Evolutionary conservation across 2,888 invertebrate species (phyloP).

Genomic region (Drosophila yooni): DNA sequence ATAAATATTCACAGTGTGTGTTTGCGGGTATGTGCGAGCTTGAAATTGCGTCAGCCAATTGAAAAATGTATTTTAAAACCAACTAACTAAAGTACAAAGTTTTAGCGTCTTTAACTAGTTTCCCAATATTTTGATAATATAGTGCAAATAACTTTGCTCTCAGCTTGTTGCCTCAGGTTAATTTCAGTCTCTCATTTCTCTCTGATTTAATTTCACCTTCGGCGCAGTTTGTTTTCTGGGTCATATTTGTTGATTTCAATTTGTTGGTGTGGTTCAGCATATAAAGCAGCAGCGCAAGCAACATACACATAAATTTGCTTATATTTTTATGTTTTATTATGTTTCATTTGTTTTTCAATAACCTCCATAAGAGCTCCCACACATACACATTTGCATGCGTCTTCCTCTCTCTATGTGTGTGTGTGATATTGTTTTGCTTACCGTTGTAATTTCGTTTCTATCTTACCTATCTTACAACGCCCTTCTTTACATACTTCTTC

Average conservation of each 20-base stretch:
- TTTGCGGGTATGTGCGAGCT: slow-evolving; percentile 48
- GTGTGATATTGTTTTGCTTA: slow-evolving; percentile 31
- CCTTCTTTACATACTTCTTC: slow-evolving; percentile 20
- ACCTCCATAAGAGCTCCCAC: slow-evolving; percentile 41
- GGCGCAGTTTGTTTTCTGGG: slow-evolving; percentile 65
- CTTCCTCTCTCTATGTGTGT: neutral
- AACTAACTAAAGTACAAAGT: slow-evolving; percentile 19
- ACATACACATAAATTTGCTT: slow-evolving; percentile 41
- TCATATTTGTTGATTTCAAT: slow-evolving; percentile 78
- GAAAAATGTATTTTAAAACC: slow-evolving; percentile 54
- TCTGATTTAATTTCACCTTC: slow-evolving; percentile 69
- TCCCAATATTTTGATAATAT: slow-evolving; percentile 27
- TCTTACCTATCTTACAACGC: slow-evolving; percentile 21
- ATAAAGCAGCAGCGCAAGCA: slow-evolving; percentile 5
- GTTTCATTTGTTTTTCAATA: slow-evolving; percentile 35
- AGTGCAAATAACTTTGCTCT: slow-evolving; percentile 6
- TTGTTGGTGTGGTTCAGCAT: slow-evolving; percentile 38
- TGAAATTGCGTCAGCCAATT: slow-evolving; percentile 81
- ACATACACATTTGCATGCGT: slow-evolving; percentile 7
- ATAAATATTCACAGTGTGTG: slow-evolving; percentile 32
- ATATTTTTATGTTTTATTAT: slow-evolving; percentile 39
- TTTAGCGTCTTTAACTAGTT: slow-evolving; percentile 45
- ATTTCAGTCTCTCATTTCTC: slow-evolving; percentile 7
- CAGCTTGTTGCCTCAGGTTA: slow-evolving; percentile 12
- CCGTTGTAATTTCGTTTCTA: slow-evolving; percentile 28